These are phyloP conservation scores for Hystrix cristata DNA, from an alignment of 2,113 vertebrate genomes.

Conservation along the genomic window DNA sequence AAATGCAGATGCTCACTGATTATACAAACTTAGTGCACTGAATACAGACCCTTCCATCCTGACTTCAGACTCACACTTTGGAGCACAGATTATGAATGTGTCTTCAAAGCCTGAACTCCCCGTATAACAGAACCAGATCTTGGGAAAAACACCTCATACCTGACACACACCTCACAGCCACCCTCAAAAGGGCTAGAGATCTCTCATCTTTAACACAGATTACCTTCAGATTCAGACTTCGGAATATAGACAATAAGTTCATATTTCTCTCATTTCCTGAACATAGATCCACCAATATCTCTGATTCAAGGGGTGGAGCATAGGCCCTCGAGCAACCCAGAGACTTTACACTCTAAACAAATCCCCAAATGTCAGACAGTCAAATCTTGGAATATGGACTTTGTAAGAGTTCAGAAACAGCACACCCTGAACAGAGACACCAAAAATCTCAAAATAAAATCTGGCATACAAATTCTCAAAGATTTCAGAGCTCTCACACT, in stretches of 20 bases:
- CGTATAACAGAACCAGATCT: background rate
- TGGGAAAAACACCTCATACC: background rate
- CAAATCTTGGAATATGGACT: background rate
- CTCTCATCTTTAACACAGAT: background rate
- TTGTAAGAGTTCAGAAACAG: background rate
- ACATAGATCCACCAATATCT: background rate
- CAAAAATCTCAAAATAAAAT: background rate
- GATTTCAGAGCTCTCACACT: background rate
- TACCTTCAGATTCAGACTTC: background rate
- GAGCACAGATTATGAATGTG: background rate
- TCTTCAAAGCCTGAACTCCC: background rate
- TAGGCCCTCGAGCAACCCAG: background rate
- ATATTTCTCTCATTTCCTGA: background rate
- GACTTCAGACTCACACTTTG: constrained; percentile 13
- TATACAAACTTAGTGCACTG: background rate
- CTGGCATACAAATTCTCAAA: background rate
- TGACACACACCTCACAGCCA: background rate
- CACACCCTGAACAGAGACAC: background rate
- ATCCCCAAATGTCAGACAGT: background rate
- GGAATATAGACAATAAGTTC: background rate
- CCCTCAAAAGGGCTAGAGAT: background rate
- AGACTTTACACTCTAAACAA: background rate
- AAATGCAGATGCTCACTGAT: background rate
- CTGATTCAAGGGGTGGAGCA: background rate
- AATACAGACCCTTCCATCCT: background rate